Conservation (phyloP, 1,140 invertebrate genomes). For the Drosophila virilis region DNA sequence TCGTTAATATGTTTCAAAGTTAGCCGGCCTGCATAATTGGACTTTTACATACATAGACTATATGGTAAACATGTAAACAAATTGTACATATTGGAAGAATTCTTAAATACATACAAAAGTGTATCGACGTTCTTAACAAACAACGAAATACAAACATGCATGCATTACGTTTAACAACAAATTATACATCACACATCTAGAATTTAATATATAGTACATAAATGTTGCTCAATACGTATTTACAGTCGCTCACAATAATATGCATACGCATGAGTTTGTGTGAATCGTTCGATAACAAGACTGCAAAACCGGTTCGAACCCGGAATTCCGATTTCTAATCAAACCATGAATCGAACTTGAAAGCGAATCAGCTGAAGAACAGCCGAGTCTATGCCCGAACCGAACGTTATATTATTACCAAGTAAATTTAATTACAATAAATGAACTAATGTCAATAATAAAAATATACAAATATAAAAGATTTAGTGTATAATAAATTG, state of each 20-base stretch:
- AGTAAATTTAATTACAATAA: no score
- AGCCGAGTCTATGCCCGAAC: no score
- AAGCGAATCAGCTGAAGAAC: no score
- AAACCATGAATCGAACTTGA: no score
- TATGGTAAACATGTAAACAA: constrained; percentile 70
- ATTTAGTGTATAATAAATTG: no score
- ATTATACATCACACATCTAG: constrained; percentile 58
- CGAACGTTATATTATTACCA: no score
- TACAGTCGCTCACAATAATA: constrained; percentile 27
- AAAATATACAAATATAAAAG: no score
- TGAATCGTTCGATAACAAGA: no score
- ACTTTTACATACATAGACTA: constrained; percentile 67
- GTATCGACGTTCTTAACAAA: constrained; percentile 31
- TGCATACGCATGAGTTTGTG: constrained; percentile 7
- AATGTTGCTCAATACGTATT: constrained; percentile 1
- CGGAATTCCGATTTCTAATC: no score
- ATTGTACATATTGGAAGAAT: constrained; percentile 54
- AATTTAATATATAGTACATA: constrained; percentile 26
- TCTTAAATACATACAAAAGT: constrained; percentile 39
- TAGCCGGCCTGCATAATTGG: constrained; percentile 3
- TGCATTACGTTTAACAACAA: constrained; percentile 64
- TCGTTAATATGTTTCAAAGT: constrained; percentile 11
- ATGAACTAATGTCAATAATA: no score
- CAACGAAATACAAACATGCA: constrained; percentile 39
- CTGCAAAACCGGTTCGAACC: no score